A percentile compares a stretch with the other conserved stretches of the same genome.
Evolutionary conservation across 92 coral and sea anemone species (phyloP).

Genomic region (Plumapathes pennacea): DNA sequence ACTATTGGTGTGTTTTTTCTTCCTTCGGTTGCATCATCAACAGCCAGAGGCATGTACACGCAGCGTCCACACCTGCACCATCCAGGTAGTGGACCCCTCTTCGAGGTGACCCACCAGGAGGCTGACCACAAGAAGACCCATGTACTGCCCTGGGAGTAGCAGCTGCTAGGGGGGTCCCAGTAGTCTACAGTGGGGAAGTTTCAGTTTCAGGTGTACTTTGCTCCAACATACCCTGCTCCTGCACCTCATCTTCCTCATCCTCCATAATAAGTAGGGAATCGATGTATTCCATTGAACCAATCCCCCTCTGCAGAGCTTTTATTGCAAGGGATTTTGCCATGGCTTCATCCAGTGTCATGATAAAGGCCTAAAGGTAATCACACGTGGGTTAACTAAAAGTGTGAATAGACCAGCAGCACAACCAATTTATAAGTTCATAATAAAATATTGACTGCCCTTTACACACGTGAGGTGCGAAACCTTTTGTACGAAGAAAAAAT

Average conservation of each 20-base stretch:
- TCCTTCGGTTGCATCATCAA: constrained; percentile 8
- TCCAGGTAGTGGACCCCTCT: constrained; percentile 6
- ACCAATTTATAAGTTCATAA: too few species aligned
- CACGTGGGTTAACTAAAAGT: too few species aligned
- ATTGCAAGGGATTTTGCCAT: constrained; percentile 4
- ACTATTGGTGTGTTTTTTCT: too few species aligned
- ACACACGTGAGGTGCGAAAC: too few species aligned
- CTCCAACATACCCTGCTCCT: too few species aligned
- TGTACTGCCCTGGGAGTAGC: constrained; percentile 1
- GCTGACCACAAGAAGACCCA: not conserved
- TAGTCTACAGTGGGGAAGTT: too few species aligned
- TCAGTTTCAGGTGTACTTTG: too few species aligned
- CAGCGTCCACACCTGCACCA: constrained; percentile 9
- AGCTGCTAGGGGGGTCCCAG: constrained; percentile 12
- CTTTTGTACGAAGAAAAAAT: too few species aligned
- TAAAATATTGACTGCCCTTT: too few species aligned
- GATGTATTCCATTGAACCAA: constrained; percentile 16
- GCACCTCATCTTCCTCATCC: not conserved
- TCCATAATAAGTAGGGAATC: constrained; percentile 20
- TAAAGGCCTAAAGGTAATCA: constrained; percentile 3
- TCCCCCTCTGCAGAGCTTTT: constrained; percentile 6
- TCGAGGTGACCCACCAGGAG: not conserved
- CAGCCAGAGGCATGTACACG: not conserved
- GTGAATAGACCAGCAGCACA: too few species aligned
- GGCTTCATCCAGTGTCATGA: not conserved